These are phyloP conservation scores for Drosophila saltans DNA, from an alignment of 1,140 invertebrate species.

Conservation along the genomic window DNA sequence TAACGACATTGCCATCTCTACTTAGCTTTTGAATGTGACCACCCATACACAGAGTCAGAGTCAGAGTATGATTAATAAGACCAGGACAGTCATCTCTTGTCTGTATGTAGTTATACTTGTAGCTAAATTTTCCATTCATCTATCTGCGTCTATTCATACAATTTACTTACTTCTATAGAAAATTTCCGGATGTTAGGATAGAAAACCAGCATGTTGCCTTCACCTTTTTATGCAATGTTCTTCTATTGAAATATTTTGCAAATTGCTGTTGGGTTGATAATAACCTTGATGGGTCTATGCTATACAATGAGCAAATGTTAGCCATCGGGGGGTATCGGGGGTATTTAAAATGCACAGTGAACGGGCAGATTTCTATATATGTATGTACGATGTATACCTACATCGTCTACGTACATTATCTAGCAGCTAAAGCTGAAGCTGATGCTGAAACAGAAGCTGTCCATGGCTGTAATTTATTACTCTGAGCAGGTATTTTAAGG, in stretches of 20 bases:
- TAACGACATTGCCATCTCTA: conserved; percentile 2
- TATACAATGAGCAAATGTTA: conserved; percentile 61
- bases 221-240: conserved; percentile 53
- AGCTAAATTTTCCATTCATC: conserved; percentile 28
- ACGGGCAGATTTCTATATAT: conserved; percentile 38
- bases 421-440: conserved; percentile 19
- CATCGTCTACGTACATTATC: conserved; percentile 19
- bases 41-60: background rate
- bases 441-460: conserved; percentile 42
- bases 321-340: conserved; percentile 47
- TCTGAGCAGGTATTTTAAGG: conserved; percentile 69
- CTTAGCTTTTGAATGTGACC: background rate
- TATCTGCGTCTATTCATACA: conserved; percentile 61
- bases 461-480: conserved; percentile 73
- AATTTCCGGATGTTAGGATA: conserved; percentile 34
- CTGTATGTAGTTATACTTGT: conserved; percentile 41
- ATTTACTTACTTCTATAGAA: conserved; percentile 58
- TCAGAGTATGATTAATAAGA: conserved; percentile 37
- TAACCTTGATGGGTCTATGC: conserved; percentile 50
- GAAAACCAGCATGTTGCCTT: conserved; percentile 32
- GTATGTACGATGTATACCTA: no score
- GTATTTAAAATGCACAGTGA: conserved; percentile 70
- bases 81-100: conserved; percentile 19
- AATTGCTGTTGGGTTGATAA: conserved; percentile 61
- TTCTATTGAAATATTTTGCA: conserved; percentile 80